Evolutionary conservation across 2,888 invertebrate genomes (phyloP).

Genomic region (Embidobia sp.): DNA sequence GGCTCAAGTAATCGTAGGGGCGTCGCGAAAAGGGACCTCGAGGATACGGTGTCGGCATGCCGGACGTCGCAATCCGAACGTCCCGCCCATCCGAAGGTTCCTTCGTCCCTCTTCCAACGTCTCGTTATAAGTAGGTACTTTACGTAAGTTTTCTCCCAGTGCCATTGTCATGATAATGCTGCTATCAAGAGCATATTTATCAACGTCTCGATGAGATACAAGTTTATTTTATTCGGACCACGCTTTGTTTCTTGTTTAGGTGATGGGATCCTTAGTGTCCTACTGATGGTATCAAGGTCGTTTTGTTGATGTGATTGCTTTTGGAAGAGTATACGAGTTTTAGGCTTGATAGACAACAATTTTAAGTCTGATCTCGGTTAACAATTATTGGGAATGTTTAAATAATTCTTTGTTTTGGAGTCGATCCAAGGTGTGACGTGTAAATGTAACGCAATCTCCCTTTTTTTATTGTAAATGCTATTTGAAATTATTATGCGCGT

Average conservation of each 20-base stretch:
- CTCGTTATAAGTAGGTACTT: slow-evolving; percentile 38
- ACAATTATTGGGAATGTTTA: no score
- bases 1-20: slow-evolving; percentile 74
- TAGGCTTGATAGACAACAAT: no score
- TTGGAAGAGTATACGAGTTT: no score
- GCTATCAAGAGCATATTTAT: slow-evolving; percentile 60
- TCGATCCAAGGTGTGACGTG: no score
- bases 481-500: no score
- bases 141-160: slow-evolving; percentile 48
- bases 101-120: slow-evolving; percentile 28
- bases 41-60: slow-evolving; percentile 72
- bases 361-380: no score
- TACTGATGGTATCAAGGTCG: no score
- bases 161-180: slow-evolving; percentile 75
- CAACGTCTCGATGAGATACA: slow-evolving; percentile 32
- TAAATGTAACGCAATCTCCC: no score
- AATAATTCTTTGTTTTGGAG: no score
- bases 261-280: no score
- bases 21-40: slow-evolving; percentile 68
- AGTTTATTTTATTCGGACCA: slow-evolving; percentile 11
- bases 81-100: slow-evolving; percentile 64
- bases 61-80: slow-evolving; percentile 76
- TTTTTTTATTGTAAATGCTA: no score
- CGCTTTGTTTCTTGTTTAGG: slow-evolving; percentile 39
- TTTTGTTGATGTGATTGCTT: no score